Conservation (phyloP, 2,113 vertebrate species). For the Centropus unirufus region DNA sequence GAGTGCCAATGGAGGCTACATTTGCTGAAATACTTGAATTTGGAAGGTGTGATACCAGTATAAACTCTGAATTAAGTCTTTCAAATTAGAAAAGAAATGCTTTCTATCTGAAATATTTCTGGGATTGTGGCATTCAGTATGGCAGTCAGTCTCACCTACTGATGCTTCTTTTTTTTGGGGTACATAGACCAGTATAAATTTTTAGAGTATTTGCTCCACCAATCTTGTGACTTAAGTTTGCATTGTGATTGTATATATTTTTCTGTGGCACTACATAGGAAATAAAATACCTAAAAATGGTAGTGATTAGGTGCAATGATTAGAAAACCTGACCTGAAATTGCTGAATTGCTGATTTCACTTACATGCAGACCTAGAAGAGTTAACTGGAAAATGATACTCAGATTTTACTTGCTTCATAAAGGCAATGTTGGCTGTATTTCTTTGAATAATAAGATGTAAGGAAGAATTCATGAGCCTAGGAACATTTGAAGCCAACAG, state of each 20-base stretch:
- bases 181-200: not conserved
- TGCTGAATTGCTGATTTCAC: not conserved
- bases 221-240: not conserved
- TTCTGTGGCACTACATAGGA: not conserved
- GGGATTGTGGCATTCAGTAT: not conserved
- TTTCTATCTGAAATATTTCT: not conserved
- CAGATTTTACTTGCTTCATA: not conserved
- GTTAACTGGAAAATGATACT: constrained; percentile 30
- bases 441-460: constrained; percentile 9
- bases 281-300: not conserved
- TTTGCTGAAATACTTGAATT: not conserved
- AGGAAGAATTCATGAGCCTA: constrained; percentile 29
- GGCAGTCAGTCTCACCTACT: not conserved
- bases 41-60: not conserved
- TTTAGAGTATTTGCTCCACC: not conserved
- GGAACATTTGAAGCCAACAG: constrained; percentile 18
- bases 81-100: not conserved
- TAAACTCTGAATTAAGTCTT: not conserved
- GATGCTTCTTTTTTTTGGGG: not conserved
- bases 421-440: constrained; percentile 19
- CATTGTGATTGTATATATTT: not conserved
- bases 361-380: not conserved
- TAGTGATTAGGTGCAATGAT: not conserved
- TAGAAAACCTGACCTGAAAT: not conserved
- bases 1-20: not conserved